These are phyloP conservation scores for Stegana nigrithorax DNA, from an alignment of 2,888 invertebrate species.

Conservation along the genomic window DNA sequence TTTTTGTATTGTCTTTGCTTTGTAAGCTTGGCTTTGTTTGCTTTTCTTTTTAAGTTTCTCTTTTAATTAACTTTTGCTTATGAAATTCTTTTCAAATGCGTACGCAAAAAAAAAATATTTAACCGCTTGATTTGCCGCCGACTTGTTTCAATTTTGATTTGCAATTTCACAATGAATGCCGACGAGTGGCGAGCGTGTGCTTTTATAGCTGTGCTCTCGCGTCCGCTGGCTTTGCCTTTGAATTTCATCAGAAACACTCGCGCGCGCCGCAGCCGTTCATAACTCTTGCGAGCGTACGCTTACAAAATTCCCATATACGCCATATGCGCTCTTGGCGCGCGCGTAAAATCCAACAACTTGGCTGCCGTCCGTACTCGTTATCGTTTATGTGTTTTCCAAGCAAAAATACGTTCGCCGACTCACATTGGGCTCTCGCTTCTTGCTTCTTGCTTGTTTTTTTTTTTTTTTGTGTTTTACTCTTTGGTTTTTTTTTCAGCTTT, in stretches of 20 bases:
- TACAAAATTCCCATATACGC: background rate
- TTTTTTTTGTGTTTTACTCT: slow-evolving; percentile 29
- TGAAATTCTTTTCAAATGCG: slow-evolving; percentile 62
- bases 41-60: no score
- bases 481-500: slow-evolving; percentile 5
- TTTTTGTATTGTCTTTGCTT: slow-evolving; percentile 13
- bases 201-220: slow-evolving; percentile 64
- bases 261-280: slow-evolving; percentile 4
- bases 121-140: slow-evolving; percentile 38
- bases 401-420: no score
- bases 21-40: background rate
- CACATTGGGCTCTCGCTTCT: no score
- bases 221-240: slow-evolving; percentile 35
- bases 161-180: slow-evolving; percentile 67
- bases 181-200: slow-evolving; percentile 33
- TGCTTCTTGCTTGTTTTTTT: background rate
- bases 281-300: slow-evolving; percentile 10
- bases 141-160: slow-evolving; percentile 67
- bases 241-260: slow-evolving; percentile 59
- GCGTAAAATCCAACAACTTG: no score
- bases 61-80: slow-evolving; percentile 57
- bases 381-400: no score
- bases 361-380: no score
- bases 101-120: slow-evolving; percentile 37
- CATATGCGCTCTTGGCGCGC: no score